Base-by-base conservation (phyloP, 2,888 invertebrate genomes). In the Harpalus rubripes region DNA sequence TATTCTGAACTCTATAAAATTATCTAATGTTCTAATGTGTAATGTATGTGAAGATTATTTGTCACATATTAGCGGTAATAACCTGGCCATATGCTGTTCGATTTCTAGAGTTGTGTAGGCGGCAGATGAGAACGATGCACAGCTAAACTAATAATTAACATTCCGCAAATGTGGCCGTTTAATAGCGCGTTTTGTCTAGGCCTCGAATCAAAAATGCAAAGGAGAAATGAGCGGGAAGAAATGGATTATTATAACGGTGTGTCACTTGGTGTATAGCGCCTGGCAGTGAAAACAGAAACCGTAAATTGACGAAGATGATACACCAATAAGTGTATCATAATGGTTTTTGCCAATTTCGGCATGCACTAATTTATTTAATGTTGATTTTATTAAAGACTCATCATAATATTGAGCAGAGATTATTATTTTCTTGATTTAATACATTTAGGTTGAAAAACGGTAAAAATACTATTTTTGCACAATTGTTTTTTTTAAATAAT, bases 141-240 rank as follows among this genome's bases (percentile, higher is more conserved):
- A 74, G 74, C 74, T 74, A 74, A 74, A 74, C 74, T 44, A 74
- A 74, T 74, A 74, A 74, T 74, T 74, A 74, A 74, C 74, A 52
- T 74, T 74, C 74, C 74, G 26, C 22, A 74, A 52, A 52, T 74
- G 56, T 56, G 56, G 52, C 56, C 12, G 44, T 74, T 74, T 74
- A 74, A 74, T 52, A 74, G 74, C 56, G 16, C 56, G 52, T 74
- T 74, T 74, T 52, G 74, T 74, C 22, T 39, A 72, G n/a, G 74
- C 4, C 72, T 10, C 74, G 52, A 22, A 44, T 56, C 18, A 52
- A 74, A 74, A 74, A 74, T 74, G 18, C 74, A 18, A 52, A 8
- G 18, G 74, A 56, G 74, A 56, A 52, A 52, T 16, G 39, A 22
- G 39, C 68, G 15, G 10, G n/a, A 7, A 68, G 68, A 68, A 39